These are phyloP conservation scores for Arge pagana DNA, from an alignment of 2,888 invertebrate species.

Conservation along the genomic window DNA sequence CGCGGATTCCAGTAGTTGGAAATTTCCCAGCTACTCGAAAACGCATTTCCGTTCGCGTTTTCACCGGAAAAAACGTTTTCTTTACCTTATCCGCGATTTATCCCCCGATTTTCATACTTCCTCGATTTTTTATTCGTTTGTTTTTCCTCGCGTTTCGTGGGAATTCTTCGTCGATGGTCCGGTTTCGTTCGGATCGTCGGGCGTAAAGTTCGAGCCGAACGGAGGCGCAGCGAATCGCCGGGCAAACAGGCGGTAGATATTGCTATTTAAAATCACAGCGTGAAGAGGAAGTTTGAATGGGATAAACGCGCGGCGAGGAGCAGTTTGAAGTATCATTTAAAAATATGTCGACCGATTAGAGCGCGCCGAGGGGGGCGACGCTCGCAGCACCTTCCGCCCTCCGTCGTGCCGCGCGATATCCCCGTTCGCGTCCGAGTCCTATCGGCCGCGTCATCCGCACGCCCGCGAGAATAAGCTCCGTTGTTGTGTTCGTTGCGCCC, in stretches of 20 bases:
- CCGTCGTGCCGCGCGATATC: conserved; percentile 30
- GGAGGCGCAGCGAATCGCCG: conserved; percentile 45
- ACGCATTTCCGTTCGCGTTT: too few relatives aligned
- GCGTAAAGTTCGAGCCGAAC: too few relatives aligned
- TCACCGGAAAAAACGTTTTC: too few relatives aligned
- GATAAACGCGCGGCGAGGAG: conserved; percentile 9
- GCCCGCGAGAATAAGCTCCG: background rate
- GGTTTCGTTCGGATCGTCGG: too few relatives aligned
- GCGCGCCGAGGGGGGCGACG: conserved; percentile 27
- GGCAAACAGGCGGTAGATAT: conserved; percentile 38
- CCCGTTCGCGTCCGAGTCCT: conserved; percentile 25
- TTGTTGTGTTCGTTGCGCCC: conserved; percentile 8
- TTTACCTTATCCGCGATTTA: too few relatives aligned
- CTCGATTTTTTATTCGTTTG: too few relatives aligned
- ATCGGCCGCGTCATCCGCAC: background rate
- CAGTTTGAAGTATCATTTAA: conserved; percentile 41
- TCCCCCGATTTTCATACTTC: too few relatives aligned
- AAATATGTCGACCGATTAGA: conserved; percentile 48
- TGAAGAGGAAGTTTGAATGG: conserved; percentile 33
- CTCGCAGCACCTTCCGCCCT: conserved; percentile 24
- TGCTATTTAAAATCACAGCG: conserved; percentile 53
- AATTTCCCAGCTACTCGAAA: too few relatives aligned
- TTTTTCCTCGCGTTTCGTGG: too few relatives aligned
- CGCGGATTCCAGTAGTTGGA: too few relatives aligned
- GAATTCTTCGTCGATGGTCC: too few relatives aligned